Percentiles rank a stretch among this genome's conserved stretches.
Conservation (phyloP, 2,797 vertebrate genomes). For the Carcharodon carcharias region DNA sequence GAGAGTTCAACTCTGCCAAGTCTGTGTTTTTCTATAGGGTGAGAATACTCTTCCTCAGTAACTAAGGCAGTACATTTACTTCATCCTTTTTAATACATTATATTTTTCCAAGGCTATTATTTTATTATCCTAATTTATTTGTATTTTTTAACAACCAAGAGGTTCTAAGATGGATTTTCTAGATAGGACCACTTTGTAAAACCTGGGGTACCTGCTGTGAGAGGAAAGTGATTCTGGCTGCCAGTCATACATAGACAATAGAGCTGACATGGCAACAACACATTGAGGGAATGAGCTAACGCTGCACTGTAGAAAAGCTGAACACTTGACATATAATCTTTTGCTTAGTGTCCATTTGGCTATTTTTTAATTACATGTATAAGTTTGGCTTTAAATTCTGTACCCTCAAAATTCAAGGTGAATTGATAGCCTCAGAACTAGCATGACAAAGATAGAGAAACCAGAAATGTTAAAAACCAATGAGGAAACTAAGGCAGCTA, state of each 20-base stretch:
- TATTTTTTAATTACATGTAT: not conserved
- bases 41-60: not conserved
- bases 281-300: not conserved
- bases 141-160: not conserved
- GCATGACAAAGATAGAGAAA: not conserved
- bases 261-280: not conserved
- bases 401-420: not conserved
- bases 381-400: not conserved
- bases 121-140: not conserved
- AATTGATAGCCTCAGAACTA: not conserved
- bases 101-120: not conserved
- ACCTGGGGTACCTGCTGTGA: not conserved
- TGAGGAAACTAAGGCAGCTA: not conserved
- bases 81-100: not conserved
- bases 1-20: not conserved
- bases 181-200: not conserved
- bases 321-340: not conserved
- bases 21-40: not conserved
- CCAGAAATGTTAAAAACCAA: not conserved
- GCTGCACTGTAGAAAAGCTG: not conserved
- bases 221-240: not conserved
- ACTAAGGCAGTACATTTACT: not conserved
- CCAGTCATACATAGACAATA: not conserved
- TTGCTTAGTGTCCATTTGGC: not conserved
- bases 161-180: not conserved